Base-by-base conservation (phyloP, 2,797 vertebrate species). In the Rhyacichthys aspro region DNA sequence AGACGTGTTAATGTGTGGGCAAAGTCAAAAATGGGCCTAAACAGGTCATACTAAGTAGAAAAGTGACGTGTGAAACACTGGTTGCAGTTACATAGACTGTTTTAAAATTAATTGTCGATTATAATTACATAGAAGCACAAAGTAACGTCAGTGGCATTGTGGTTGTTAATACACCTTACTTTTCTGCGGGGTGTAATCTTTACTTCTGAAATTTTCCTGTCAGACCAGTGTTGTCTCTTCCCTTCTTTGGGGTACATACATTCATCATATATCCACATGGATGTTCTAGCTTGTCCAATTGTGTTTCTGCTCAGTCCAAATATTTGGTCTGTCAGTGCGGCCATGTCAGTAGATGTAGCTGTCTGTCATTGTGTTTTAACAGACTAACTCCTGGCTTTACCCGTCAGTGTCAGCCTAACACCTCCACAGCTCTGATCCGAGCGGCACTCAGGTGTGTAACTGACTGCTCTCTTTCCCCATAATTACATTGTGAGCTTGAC, bases 391-490 rank as follows among this genome's bases (percentile, higher is more conserved):
- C 76, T 81, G 72, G 78, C 79, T 86, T 79, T 74, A 74, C 72
- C 81, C 64, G 59, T 88, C 84, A 85, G 75, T 82, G 84, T 85
- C 83, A 84, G 53, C 77, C 75, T 77, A 80, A 82, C 86, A 77
- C 74, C 11, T 11, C 49, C 71, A 67, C 67, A 39, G 67, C 71
- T 86, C 86, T 87, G 82, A 89, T 89, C 83, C 56, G n/a, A 59
- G 79, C 82, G 60, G 79, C 83, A 78, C 81, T 89, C 85, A 88
- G 84, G 83, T 89, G 84, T 88, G 83, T 85, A 88, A 89, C 86
- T 83, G 82, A 87, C 85, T 89, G 84, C 88, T 89, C 82, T 76
- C 82, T 85, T 86, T 85, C 79, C 76, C 82, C 67, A 72, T 91
- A 90, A 91, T 91, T 90, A 91, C 86, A 86, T 74, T 79, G 85